Evolutionary conservation across 2,113 vertebrate genomes (phyloP).

Genomic region (Chamaea fasciata): DNA sequence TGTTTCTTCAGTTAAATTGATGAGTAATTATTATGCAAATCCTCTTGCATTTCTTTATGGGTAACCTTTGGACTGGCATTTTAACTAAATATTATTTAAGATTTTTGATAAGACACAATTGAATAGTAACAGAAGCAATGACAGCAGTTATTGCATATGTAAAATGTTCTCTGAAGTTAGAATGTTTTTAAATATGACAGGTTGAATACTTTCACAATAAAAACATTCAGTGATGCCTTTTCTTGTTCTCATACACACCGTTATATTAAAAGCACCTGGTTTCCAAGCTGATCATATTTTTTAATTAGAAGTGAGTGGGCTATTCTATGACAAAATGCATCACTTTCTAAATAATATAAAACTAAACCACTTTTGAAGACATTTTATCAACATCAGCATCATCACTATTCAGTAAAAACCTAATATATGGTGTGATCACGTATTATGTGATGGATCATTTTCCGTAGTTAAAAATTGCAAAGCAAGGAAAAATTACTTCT

Average conservation of each 20-base stretch:
- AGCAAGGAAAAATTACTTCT: neutral
- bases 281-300: neutral
- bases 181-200: neutral
- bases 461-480: neutral
- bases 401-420: neutral
- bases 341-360: neutral
- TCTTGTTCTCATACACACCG: neutral
- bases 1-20: neutral
- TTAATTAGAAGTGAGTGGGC: neutral
- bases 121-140: neutral
- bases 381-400: neutral
- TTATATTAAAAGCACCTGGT: neutral
- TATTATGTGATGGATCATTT: neutral
- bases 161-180: neutral
- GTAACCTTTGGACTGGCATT: constrained; percentile 23
- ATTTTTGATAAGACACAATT: neutral
- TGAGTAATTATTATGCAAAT: constrained; percentile 33
- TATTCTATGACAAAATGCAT: neutral
- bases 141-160: neutral
- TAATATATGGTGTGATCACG: neutral
- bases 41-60: neutral
- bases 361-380: neutral
- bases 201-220: neutral
- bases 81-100: constrained; percentile 9
- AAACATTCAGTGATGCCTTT: neutral